Evolutionary conservation across 2,797 vertebrate species (phyloP).

Genomic region (Dryobates pubescens): DNA sequence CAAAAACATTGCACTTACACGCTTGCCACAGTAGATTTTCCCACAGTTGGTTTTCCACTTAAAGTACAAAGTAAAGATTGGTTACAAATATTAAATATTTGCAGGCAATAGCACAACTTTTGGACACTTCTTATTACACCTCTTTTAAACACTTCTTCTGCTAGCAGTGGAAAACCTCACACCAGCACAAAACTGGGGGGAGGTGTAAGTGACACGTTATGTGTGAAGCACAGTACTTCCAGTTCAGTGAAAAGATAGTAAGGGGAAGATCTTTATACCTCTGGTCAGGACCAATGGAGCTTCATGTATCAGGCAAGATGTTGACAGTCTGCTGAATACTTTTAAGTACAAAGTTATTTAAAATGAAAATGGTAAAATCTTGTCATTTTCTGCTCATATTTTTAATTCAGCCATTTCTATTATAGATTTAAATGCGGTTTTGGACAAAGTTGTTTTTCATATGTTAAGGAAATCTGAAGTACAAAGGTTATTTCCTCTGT

Average conservation of each 20-base stretch:
- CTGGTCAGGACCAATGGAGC: not conserved
- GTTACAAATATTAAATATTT: not conserved
- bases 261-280: not conserved
- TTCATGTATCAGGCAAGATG: not conserved
- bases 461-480: not conserved
- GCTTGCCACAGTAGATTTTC: not conserved
- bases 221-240: not conserved
- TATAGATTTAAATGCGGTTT: not conserved
- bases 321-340: not conserved
- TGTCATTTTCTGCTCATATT: not conserved
- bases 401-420: not conserved
- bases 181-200: not conserved
- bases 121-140: not conserved
- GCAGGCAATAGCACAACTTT: not conserved
- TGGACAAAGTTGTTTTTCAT: not conserved
- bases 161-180: not conserved
- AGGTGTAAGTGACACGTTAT: not conserved
- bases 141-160: not conserved
- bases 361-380: not conserved
- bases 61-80: not conserved
- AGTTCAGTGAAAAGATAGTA: not conserved
- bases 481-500: not conserved
- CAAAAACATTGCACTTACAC: not conserved
- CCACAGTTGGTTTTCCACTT: not conserved
- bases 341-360: not conserved